Conservation (phyloP, 2,113 vertebrate genomes). For the Steatornis caripensis region DNA sequence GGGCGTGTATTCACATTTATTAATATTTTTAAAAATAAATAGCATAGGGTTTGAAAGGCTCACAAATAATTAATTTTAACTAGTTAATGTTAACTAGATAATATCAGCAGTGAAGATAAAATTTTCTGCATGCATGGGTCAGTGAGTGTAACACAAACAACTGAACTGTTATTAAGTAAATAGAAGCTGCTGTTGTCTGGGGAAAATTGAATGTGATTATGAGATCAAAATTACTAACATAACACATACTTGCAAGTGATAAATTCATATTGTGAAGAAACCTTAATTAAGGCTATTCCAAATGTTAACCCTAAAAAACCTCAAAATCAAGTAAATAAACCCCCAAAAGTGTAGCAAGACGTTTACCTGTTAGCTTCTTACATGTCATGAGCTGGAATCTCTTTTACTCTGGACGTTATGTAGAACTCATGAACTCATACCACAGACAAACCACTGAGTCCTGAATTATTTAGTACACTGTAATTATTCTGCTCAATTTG, state of each 20-base stretch:
- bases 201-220: background rate
- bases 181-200: background rate
- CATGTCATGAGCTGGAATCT: background rate
- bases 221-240: background rate
- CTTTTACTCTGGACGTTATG: background rate
- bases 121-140: background rate
- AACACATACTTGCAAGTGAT: background rate
- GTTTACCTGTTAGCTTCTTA: background rate
- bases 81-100: background rate
- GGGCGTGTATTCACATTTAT: background rate
- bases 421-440: background rate
- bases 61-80: background rate
- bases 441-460: background rate
- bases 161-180: background rate
- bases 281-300: background rate
- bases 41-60: background rate
- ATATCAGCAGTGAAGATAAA: background rate
- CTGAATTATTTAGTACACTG: background rate
- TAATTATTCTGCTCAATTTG: slow-evolving; percentile 27
- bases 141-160: background rate
- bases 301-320: background rate
- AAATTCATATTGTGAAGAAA: no score
- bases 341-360: background rate
- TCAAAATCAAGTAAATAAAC: background rate
- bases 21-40: background rate